Base-by-base conservation (phyloP, 2,797 vertebrate genomes). In the Sebastes trivittatus region DNA sequence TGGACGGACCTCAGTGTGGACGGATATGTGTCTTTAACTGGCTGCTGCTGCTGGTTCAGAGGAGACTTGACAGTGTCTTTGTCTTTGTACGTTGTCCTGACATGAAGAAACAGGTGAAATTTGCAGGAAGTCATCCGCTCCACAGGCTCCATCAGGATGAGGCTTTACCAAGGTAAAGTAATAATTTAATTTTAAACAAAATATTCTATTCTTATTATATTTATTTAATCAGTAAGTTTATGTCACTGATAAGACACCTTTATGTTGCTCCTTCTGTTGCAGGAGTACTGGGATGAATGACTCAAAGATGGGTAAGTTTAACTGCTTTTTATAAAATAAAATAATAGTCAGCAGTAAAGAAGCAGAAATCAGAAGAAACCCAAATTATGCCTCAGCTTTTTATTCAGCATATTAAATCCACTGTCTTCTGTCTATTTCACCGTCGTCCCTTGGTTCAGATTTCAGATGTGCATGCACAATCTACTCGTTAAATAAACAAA, bases 21-120 rank as follows among this genome's bases (percentile, higher is more conserved):
- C 5, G 4, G 60, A 66, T 22, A 6, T n/a, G n/a, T 63, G 10
- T 32, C 23, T 66, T 74, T 22, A 27, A 66, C 59, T 20, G n/a
- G 18, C 77, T 69, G 62, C 65, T 36, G 64, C 42, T 74, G 8
- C 46, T 61, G 32, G 22, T n/a, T 3, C 18, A 7, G 1, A 49
- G 42, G 61, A 62, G 1, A 11, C 22, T 18, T 25, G 5, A 11
- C 52, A 18, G 60, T 13, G 62, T 52, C 13, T 52, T 16, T 30
- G 4, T 16, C 13, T 52, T 9, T 30, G 4, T 20, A 9, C 3
- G 1, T 55, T 2, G 5, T 30, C 30, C 7, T 0, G 13, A 23
- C 25, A 86, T 94, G 85, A 87, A 80, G 38, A 91, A 90, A 71
- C 84, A 82, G 5, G 88, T 88, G 32, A 89, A 74, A 11, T 88